Percentiles rank a stretch among this genome's conserved stretches.
phyloP scores from a whole-genome alignment of 2,888 invertebrate genomes.

The Hydraecia micacea region DNA sequence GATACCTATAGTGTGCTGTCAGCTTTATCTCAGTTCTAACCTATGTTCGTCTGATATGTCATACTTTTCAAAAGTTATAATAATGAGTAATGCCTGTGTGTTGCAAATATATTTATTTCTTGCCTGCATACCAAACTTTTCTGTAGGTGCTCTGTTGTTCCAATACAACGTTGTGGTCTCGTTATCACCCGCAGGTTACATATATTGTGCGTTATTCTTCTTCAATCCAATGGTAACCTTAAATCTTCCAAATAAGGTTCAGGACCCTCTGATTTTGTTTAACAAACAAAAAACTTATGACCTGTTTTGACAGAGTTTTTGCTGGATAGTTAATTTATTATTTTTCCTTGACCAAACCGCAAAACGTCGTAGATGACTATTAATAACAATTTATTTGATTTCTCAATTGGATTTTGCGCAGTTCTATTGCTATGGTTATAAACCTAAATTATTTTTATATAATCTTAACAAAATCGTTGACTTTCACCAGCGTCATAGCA shows the following conservation, averaged over 20 bases:
- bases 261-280: background rate
- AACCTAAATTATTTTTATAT: background rate
- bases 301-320: slow-evolving; percentile 31
- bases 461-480: background rate
- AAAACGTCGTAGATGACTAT: slow-evolving; percentile 16
- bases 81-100: background rate
- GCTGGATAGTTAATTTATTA: slow-evolving; percentile 31
- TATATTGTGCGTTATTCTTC: slow-evolving; percentile 15
- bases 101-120: background rate
- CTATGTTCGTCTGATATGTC: background rate
- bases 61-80: background rate
- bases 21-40: background rate
- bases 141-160: slow-evolving; percentile 4
- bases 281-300: slow-evolving; percentile 25
- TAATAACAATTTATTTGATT: slow-evolving; percentile 18
- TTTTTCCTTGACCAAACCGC: slow-evolving; percentile 50
- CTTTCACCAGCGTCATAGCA: background rate
- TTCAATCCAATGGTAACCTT: slow-evolving; percentile 27
- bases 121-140: background rate
- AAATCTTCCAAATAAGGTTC: slow-evolving; percentile 21
- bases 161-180: slow-evolving; percentile 1
- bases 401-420: background rate
- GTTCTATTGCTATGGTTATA: background rate
- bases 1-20: background rate
- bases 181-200: slow-evolving; percentile 28